Evolutionary conservation across 2,888 invertebrate species (phyloP), one percentile per base, ranked within the genome.

Genomic region (Linnaemya vulpina): DNA sequence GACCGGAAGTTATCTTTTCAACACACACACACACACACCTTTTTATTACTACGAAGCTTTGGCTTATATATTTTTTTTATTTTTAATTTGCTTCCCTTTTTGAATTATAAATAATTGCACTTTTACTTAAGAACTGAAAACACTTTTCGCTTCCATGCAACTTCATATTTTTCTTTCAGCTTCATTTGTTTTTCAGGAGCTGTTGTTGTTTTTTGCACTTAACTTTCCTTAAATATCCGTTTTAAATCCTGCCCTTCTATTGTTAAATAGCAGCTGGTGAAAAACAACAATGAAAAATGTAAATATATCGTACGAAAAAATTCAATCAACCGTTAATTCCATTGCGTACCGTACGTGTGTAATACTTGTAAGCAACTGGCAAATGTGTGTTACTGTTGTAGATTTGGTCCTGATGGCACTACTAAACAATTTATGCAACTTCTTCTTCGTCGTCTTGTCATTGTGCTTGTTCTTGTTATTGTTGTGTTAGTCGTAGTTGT

Each of bases 311-410:
- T 73, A 80, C 49, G 76, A 55, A 71, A 55, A 71, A 65, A 30
- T 43, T 30, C 22, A 49, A 63, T 51, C 40, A 83, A 73, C 71
- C 82, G 82, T 73, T 35, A 40, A 49, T 51, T 65, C 15, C 55
- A 73, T 51, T 20, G 46, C 58, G 65, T 71, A 77, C 71, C 76
- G 71, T 40, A 65, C 51, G 38, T 67, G 49, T 77, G 43, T 40
- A 58, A 65, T 58, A 65, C 65, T 83, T 83, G 65, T 77, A 77
- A 71, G 46, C 76, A 83, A 83, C 82, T 83, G n/a, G 63, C 53
- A 63, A 67, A 83, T 76, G 65, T 82, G 70, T 82, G 82, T 82
- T 82, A 63, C 51, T 58, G 30, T 46, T 82, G n/a, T 49, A 49
- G 53, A 38, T 76, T 77, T 77, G 40, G 76, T 83, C 58, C 63